phyloP scores from a whole-genome alignment of 2,888 invertebrate genomes.

The Melipona beecheii region DNA sequence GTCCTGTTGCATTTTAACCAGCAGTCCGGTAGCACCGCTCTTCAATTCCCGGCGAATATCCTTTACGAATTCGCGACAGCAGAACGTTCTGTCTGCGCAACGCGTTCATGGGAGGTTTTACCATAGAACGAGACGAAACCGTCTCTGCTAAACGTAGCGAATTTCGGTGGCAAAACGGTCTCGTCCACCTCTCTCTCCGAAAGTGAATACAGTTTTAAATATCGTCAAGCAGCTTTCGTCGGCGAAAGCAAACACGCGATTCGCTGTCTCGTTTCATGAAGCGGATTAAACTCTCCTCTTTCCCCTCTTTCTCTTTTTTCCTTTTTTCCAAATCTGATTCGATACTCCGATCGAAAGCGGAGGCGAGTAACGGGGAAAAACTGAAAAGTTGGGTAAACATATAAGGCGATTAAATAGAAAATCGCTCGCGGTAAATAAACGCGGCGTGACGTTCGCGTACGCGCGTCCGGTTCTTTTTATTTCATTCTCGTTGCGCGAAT shows the following conservation, averaged over 20 bases:
- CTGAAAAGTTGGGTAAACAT: neutral
- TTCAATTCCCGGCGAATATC: conserved; percentile 42
- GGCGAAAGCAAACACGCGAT: neutral
- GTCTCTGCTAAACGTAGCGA: conserved; percentile 7
- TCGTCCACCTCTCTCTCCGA: neutral
- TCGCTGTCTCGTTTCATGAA: neutral
- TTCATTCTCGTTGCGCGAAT: neutral
- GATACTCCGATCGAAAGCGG: neutral
- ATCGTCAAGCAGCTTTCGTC: neutral
- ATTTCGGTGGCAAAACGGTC: conserved; percentile 14
- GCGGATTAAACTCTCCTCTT: neutral
- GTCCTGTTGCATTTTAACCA: conserved; percentile 18
- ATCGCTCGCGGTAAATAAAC: neutral
- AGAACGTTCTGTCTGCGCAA: conserved; percentile 23
- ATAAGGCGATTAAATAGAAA: neutral
- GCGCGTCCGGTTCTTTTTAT: neutral
- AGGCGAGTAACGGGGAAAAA: neutral
- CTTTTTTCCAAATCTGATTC: neutral
- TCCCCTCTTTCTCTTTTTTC: no score
- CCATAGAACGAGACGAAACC: neutral
- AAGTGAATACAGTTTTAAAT: conserved; percentile 4
- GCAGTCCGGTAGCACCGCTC: conserved; percentile 20
- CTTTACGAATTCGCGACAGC: conserved; percentile 39
- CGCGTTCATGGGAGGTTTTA: conserved; percentile 29
- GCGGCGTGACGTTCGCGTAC: neutral